A percentile compares a stretch with the other conserved stretches of the same genome.
Conservation (phyloP, 1,140 invertebrate species). For the Periplaneta americana region DNA sequence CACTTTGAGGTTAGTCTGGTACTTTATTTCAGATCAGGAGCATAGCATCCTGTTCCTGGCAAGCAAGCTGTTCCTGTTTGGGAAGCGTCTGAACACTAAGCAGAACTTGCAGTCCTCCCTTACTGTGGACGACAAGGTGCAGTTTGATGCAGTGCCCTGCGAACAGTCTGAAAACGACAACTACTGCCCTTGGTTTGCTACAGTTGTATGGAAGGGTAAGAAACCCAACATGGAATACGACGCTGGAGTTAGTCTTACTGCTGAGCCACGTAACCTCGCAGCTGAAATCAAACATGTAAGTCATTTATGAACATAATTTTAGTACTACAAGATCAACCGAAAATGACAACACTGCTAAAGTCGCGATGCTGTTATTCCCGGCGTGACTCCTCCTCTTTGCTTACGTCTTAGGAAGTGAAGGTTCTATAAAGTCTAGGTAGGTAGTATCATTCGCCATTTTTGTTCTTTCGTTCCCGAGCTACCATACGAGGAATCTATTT, state of each 20-base stretch:
- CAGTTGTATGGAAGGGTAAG: conserved; percentile 25
- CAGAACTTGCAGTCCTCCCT: conserved; percentile 22
- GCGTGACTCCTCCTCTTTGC: no score
- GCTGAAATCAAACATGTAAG: neutral
- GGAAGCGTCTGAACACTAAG: conserved; percentile 26
- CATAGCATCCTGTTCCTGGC: conserved; percentile 26
- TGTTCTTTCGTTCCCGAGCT: no score
- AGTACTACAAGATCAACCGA: no score
- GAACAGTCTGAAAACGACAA: conserved; percentile 25
- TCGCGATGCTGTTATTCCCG: no score
- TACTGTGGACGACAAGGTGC: conserved; percentile 21
- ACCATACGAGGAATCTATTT: no score
- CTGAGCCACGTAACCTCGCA: neutral
- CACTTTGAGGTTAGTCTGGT: no score
- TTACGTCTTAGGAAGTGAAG: no score
- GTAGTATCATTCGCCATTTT: no score
- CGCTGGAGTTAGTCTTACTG: conserved; percentile 1
- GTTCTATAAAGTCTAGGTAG: no score
- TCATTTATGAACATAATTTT: no score
- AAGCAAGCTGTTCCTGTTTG: conserved; percentile 27
- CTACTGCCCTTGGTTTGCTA: conserved; percentile 29
- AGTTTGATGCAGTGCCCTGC: conserved; percentile 31
- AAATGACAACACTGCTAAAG: no score
- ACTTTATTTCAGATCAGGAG: neutral
- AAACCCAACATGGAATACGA: conserved; percentile 16